phyloP scores from a whole-genome alignment of 2,888 invertebrate species.

The Heliconius aoede region DNA sequence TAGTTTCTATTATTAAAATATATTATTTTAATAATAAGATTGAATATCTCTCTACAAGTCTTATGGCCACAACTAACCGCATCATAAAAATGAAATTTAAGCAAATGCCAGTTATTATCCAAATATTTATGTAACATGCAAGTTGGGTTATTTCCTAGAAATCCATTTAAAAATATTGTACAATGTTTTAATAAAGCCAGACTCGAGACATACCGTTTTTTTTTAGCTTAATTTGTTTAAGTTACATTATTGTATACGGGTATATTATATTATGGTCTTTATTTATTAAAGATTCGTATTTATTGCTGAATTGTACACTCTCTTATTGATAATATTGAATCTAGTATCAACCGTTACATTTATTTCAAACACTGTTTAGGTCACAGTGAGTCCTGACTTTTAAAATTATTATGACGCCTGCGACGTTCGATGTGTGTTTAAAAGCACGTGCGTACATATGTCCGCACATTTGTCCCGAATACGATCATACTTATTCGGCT shows the following conservation, averaged over 20 bases:
- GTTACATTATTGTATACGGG: background rate
- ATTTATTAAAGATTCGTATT: background rate
- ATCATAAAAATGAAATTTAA: too few species aligned
- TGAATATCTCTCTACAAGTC: background rate
- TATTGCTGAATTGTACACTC: background rate
- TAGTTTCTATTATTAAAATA: background rate
- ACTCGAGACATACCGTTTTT: slow-evolving; percentile 4
- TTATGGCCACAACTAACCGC: too few species aligned
- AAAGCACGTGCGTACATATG: slow-evolving; percentile 57
- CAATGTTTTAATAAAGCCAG: slow-evolving; percentile 20
- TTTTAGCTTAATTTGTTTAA: slow-evolving; percentile 6
- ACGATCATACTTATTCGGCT: slow-evolving; percentile 30
- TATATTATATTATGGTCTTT: background rate
- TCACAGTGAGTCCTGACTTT: slow-evolving; percentile 45
- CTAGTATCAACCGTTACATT: slow-evolving; percentile 15
- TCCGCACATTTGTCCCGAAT: slow-evolving; percentile 57
- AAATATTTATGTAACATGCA: background rate
- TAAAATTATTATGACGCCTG: slow-evolving; percentile 48
- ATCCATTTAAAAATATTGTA: slow-evolving; percentile 13
- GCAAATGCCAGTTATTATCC: background rate
- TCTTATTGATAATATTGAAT: background rate
- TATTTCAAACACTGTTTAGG: slow-evolving; percentile 9
- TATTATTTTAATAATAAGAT: background rate
- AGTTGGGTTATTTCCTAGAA: slow-evolving; percentile 14
- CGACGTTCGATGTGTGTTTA: slow-evolving; percentile 57